phyloP scores from a whole-genome alignment of 2,797 vertebrate genomes.

The Malurus leucopterus region DNA sequence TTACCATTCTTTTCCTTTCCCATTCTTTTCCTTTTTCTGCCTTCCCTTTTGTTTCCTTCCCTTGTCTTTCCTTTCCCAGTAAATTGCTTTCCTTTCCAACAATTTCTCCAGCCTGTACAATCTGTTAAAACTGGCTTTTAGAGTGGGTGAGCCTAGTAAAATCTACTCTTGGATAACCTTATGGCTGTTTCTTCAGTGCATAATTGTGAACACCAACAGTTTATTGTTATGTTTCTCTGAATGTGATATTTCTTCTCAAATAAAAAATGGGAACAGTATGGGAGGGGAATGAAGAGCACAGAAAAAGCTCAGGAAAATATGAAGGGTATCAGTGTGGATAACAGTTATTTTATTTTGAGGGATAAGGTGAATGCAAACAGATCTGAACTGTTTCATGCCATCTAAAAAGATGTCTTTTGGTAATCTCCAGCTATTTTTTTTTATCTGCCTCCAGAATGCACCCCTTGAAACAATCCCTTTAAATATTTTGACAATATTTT shows the following conservation, averaged over 20 bases:
- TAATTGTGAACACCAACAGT: neutral
- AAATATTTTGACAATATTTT: neutral
- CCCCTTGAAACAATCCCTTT: slow-evolving; percentile 3
- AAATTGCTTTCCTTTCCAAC: neutral
- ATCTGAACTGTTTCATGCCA: neutral
- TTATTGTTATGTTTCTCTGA: neutral
- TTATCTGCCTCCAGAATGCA: neutral
- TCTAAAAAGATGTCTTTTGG: neutral
- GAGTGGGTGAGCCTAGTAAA: neutral
- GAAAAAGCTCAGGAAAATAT: neutral
- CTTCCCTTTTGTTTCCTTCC: neutral
- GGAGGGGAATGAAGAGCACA: neutral
- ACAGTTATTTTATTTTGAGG: neutral
- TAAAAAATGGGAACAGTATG: neutral
- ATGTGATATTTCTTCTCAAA: neutral
- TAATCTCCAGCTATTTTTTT: slow-evolving; percentile 3
- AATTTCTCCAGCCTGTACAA: neutral
- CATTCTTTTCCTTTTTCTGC: too few relatives aligned
- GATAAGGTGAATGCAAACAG: neutral
- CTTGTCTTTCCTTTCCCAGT: neutral
- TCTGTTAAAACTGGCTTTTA: neutral
- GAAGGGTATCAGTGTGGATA: neutral
- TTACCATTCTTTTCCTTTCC: neutral
- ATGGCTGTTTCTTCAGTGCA: neutral
- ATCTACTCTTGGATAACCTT: neutral